These are phyloP conservation scores for Sturnus vulgaris DNA, from an alignment of 2,113 vertebrate genomes.

Conservation along the genomic window DNA sequence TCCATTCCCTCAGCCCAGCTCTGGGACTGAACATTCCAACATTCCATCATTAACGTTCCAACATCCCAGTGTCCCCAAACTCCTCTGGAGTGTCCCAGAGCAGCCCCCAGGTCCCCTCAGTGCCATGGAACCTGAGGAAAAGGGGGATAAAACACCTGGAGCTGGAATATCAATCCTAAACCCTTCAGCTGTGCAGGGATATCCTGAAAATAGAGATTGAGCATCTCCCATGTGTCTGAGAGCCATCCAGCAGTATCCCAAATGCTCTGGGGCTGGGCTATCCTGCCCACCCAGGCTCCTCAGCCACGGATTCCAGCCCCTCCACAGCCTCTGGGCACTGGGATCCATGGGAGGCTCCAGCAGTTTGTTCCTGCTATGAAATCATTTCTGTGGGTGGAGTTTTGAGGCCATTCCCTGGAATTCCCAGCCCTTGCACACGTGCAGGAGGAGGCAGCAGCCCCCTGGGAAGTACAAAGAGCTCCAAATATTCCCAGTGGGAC, in stretches of 20 bases:
- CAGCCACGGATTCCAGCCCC: not conserved
- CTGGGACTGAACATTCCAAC: not conserved
- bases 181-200: not conserved
- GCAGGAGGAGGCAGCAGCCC: not conserved
- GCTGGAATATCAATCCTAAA: not conserved
- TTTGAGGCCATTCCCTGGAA: not conserved
- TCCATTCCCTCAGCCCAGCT: not conserved
- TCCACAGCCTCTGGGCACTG: not conserved
- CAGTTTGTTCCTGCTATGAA: not conserved
- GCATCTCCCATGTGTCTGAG: not conserved
- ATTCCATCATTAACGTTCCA: not conserved
- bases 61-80: not conserved
- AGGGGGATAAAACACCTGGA: not conserved
- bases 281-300: not conserved
- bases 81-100: not conserved
- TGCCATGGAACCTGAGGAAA: not conserved
- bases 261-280: rapidly evolving
- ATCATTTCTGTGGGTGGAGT: not conserved
- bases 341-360: not conserved
- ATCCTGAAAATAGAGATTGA: rapidly evolving
- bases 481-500: not conserved
- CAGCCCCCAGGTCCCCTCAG: not conserved
- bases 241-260: not conserved
- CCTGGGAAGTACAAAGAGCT: not conserved
- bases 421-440: rapidly evolving